These are phyloP conservation scores for Saturnia japonica DNA, from an alignment of 2,888 invertebrate genomes.

Conservation along the genomic window DNA sequence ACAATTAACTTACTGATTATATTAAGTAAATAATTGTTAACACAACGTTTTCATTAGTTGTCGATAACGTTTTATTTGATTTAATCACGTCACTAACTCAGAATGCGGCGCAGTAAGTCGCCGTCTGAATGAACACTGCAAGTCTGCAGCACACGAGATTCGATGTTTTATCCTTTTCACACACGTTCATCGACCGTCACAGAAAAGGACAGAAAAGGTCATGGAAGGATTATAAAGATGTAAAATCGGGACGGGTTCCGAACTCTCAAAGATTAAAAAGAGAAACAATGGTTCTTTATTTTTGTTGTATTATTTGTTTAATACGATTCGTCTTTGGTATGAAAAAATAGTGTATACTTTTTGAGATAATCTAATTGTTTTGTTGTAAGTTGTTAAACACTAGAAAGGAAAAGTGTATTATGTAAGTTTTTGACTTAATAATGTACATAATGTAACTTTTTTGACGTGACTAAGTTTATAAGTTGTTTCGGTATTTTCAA, in stretches of 20 bases:
- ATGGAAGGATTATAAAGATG: slow-evolving; percentile 71
- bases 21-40: not conserved
- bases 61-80: slow-evolving; percentile 25
- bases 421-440: too few species aligned
- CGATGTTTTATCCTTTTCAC: slow-evolving; percentile 41
- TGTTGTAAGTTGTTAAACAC: too few species aligned
- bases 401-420: too few species aligned
- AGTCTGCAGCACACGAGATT: slow-evolving; percentile 48
- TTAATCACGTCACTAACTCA: slow-evolving; percentile 56
- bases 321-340: not conserved
- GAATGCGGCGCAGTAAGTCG: slow-evolving; percentile 75
- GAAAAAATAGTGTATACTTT: too few species aligned
- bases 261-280: slow-evolving; percentile 48
- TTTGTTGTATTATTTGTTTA: slow-evolving; percentile 23
- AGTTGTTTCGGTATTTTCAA: too few species aligned
- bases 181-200: not conserved
- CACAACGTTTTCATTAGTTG: slow-evolving; percentile 11
- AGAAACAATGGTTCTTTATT: slow-evolving; percentile 41
- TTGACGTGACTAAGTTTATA: too few species aligned
- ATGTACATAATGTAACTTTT: too few species aligned
- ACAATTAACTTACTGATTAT: not conserved
- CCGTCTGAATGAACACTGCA: slow-evolving; percentile 73
- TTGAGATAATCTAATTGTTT: too few species aligned
- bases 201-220: slow-evolving; percentile 43
- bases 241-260: slow-evolving; percentile 49